Base-by-base conservation (phyloP, 2,888 invertebrate species). In the Tanytarsus gracilentus region DNA sequence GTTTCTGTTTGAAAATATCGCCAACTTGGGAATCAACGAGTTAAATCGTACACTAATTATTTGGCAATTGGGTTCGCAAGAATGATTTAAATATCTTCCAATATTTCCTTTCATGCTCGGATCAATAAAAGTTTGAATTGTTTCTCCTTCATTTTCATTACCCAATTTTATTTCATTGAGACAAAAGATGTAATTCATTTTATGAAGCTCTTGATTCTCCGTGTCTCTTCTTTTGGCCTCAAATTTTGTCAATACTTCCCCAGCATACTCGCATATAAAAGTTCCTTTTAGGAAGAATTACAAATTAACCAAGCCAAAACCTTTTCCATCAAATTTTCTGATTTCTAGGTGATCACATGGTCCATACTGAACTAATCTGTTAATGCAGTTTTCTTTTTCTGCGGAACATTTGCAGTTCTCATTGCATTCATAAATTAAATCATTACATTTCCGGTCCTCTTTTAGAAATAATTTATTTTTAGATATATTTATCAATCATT, bases 201-300 rank as follows among this genome's bases (percentile, higher is more conserved):
- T 74, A 25, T 71, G 67, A 14, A 70, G 63, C 21, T 65, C 56
- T 56, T 72, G 68, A 68, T 83, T 82, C 0, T 62, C 63, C 52
- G 74, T 68, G 55, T 79, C 76, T 56, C 93, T 77, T 16, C 66
- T 66, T 25, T 73, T 69, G 0, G 91, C 92, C 73, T 90, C 86
- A 0, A 71, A 66, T 64, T 76, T 72, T 3, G 84, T 80, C 44
- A 94, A 76, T 1, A 93, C 72, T 77, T 94, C 94, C 0, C 95
- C 95, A 1, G 90, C 90, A 77, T 95, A 95, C 77, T 94, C 93
- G 73, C 94, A 93, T 61, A 95, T 79, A 71, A 91, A 95, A 55
- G 78, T 78, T 2, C 86, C 85, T 65, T 74, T 71, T 1, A 72
- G 70, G 61, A 94, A 82, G 1, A 63, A 63, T 26, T 70, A 68